Base-by-base conservation (phyloP, 2,888 invertebrate genomes). In the Ennomos erosarius region DNA sequence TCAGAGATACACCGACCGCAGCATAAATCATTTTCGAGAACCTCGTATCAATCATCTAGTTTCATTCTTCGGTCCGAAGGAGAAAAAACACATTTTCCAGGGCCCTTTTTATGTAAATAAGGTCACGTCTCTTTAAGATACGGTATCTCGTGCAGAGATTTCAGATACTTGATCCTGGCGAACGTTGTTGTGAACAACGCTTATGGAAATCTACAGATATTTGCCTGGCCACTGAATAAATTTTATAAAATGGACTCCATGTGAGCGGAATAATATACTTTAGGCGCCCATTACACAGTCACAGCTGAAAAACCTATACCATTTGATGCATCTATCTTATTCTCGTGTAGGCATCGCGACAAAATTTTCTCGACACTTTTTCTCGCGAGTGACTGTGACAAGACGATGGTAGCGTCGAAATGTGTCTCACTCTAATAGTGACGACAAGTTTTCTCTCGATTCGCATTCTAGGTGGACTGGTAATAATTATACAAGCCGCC, bases 41-140 rank as follows among this genome's bases (percentile, higher is more conserved):
- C 78, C 78, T 77, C 79, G 68, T 85, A 87, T 87, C 87, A 87
- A 88, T 87, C 87, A 86, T 82, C 73, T 75, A 72, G 75, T 78
- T 80, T 79, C 77, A 78, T 81, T 78, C 75, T 83, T 82, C 68
- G 72, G 37, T 72, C 70, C 59, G 71, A 69, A 62, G 72, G 70
- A 73, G 26, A 78, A 83, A 84, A 82, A 79, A 79, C 74, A 79
- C 73, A 82, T 82, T 81, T 84, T 78, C 40, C 81, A 82, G 78
- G 79, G 78, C 62, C 65, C 59, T 61, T 66, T 64, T 87, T 88
- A 88, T 87, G 87, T 80, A 86, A 88, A 88, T 86, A 75, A 71
- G 76, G 86, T 87, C 88, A 86, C 87, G 88, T 84, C 74, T 76
- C 81, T 76, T 75, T 74, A 79, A 79, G 83, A 84, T 82, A 82